These are phyloP conservation scores for Tenthredo distinguenda DNA, from an alignment of 2,888 invertebrate genomes.

Conservation along the genomic window DNA sequence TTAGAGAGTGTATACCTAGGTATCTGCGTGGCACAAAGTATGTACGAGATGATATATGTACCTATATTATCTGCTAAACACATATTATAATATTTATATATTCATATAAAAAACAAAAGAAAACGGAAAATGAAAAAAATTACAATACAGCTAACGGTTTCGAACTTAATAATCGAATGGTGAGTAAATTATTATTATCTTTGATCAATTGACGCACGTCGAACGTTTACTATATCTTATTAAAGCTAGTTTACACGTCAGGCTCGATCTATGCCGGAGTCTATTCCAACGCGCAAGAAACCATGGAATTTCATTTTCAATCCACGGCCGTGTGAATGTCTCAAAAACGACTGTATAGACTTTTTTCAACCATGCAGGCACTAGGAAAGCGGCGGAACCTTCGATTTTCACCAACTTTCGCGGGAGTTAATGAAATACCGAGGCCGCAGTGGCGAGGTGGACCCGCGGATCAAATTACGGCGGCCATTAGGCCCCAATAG, in stretches of 20 bases:
- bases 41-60: constrained; percentile 25
- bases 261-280: neutral
- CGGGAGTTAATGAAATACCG: neutral
- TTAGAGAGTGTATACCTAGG: constrained; percentile 57
- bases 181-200: constrained; percentile 38
- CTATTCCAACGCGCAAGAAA: neutral
- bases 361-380: neutral
- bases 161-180: constrained; percentile 55
- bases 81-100: constrained; percentile 33
- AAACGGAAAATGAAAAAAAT: constrained; percentile 33
- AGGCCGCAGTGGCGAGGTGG: neutral
- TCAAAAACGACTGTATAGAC: neutral
- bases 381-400: neutral
- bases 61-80: constrained; percentile 24
- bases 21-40: constrained; percentile 44
- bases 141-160: constrained; percentile 59
- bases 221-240: neutral
- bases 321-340: neutral
- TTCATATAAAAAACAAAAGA: constrained; percentile 12
- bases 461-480: neutral
- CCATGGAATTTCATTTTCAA: neutral
- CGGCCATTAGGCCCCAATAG: neutral
- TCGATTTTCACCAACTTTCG: neutral
- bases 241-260: neutral
- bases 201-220: constrained; percentile 25